Evolutionary conservation across 2,888 invertebrate genomes (phyloP).

Genomic region (Tetrapedia diversipes): DNA sequence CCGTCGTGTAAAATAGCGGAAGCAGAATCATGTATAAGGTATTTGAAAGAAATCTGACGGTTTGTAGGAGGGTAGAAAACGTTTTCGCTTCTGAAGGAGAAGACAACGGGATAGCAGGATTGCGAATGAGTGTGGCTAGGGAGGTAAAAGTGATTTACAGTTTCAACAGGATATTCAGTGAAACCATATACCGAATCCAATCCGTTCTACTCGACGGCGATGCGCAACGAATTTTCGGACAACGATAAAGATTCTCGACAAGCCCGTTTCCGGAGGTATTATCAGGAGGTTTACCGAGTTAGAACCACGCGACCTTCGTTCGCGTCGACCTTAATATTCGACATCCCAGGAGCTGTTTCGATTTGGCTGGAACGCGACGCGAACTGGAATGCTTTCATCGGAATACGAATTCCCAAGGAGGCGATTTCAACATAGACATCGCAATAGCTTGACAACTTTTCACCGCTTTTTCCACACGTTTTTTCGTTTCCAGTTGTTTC

Average conservation of each 20-base stretch:
- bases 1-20: neutral
- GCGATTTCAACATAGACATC: too few relatives aligned
- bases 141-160: conserved; percentile 41
- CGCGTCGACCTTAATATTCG: conserved; percentile 42
- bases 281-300: conserved; percentile 34
- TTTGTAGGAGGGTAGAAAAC: neutral
- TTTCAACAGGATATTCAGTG: conserved; percentile 20
- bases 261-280: conserved; percentile 21
- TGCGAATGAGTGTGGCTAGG: neutral
- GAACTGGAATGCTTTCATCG: neutral
- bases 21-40: too few relatives aligned
- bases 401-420: too few relatives aligned
- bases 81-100: neutral
- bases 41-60: neutral
- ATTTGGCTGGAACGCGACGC: conserved; percentile 4
- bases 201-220: conserved; percentile 16
- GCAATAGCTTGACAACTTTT: too few relatives aligned
- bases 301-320: conserved; percentile 2
- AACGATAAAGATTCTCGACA: conserved; percentile 49
- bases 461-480: too few relatives aligned
- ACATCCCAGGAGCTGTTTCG: neutral
- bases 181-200: conserved; percentile 6
- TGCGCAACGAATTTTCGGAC: conserved; percentile 42
- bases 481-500: neutral
- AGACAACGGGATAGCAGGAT: neutral